Conservation (phyloP, 2,113 vertebrate genomes). For the Peromyscus californicus region DNA sequence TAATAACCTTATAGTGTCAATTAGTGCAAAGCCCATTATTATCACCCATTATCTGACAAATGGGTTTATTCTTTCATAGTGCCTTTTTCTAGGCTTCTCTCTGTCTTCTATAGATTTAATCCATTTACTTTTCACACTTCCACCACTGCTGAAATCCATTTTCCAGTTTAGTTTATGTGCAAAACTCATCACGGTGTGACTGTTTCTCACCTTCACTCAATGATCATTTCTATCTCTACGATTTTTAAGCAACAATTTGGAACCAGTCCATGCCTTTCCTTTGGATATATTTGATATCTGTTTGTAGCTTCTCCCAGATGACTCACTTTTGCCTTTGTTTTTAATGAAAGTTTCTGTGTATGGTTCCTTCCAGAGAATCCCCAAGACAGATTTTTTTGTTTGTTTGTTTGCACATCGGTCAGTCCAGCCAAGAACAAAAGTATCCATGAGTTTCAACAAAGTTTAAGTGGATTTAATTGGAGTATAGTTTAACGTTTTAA, state of each 20-base stretch:
- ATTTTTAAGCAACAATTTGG: slow-evolving; percentile 63
- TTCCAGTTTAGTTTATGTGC: slow-evolving; percentile 39
- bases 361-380: slow-evolving; percentile 68
- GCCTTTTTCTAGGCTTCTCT: slow-evolving; percentile 19
- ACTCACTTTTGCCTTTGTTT: slow-evolving; percentile 71
- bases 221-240: slow-evolving; percentile 32
- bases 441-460: background rate
- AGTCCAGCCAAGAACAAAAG: slow-evolving; percentile 62
- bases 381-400: slow-evolving; percentile 33
- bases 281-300: slow-evolving; percentile 46
- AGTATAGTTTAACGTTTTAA: slow-evolving; percentile 28
- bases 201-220: slow-evolving; percentile 43
- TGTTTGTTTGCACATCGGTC: slow-evolving; percentile 57
- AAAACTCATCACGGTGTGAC: slow-evolving; percentile 23
- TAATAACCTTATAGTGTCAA: slow-evolving; percentile 33
- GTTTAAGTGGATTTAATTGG: slow-evolving; percentile 40
- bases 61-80: background rate
- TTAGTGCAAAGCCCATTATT: slow-evolving; percentile 50
- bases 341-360: slow-evolving; percentile 67
- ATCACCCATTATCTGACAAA: slow-evolving; percentile 40
- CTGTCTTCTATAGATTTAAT: background rate
- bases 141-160: slow-evolving; percentile 22
- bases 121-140: slow-evolving; percentile 31
- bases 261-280: slow-evolving; percentile 41
- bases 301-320: slow-evolving; percentile 66